Conservation (phyloP, 2,113 vertebrate species). For the Sylvietta virens region DNA sequence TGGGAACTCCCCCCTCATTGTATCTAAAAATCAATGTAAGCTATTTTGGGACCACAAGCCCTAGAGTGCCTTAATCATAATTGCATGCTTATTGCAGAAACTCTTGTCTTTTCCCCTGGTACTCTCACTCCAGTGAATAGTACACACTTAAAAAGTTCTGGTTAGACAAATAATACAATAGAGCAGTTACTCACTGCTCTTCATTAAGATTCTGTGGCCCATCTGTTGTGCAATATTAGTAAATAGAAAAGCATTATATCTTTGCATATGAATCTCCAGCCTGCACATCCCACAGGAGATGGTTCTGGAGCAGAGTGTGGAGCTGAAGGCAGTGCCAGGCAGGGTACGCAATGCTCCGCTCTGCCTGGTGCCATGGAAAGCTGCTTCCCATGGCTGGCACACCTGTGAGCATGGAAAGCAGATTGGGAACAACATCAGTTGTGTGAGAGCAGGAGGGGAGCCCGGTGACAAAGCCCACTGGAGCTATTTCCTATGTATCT, state of each 20-base stretch:
- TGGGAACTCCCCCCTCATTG: neutral
- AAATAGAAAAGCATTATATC: neutral
- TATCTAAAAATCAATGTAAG: neutral
- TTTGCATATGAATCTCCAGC: neutral
- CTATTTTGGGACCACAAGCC: neutral
- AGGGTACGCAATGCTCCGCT: fast-evolving
- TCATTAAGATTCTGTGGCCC: constrained; percentile 2
- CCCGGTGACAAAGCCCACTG: neutral
- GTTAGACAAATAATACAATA: constrained; percentile 13
- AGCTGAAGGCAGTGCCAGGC: neutral
- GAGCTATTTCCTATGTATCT: neutral
- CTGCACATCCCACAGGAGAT: neutral
- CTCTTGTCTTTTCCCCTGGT: neutral
- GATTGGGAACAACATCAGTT: neutral
- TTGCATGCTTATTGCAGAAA: constrained; percentile 17
- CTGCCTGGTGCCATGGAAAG: neutral
- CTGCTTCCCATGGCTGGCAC: neutral
- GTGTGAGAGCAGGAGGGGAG: neutral
- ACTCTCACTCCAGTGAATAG: neutral
- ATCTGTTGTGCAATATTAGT: constrained; percentile 2
- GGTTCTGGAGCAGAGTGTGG: neutral
- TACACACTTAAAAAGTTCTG: neutral
- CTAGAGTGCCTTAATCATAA: neutral
- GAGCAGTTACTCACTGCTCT: constrained; percentile 1
- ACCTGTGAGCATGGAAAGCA: neutral